Evolutionary conservation across 1,140 invertebrate species (phyloP).

Genomic region (Batillaria attramentaria): DNA sequence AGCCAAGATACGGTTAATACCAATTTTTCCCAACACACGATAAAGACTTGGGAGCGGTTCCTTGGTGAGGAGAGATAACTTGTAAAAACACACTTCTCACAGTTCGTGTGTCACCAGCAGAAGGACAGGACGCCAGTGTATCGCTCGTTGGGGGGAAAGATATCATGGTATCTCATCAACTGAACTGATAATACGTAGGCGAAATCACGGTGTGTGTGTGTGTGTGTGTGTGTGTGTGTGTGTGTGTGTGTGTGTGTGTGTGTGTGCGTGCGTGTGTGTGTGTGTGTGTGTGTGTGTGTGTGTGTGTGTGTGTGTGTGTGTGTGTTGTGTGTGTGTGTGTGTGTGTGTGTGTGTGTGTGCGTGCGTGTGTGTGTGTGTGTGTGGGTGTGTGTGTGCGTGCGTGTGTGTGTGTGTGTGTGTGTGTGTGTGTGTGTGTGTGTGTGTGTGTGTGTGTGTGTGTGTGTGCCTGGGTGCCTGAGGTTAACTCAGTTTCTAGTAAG

Average conservation of each 20-base stretch:
- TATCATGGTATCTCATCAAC: too few relatives aligned
- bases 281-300: conserved; percentile 14
- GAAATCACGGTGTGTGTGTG: conserved; percentile 24
- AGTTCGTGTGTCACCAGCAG: too few relatives aligned
- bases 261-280: not conserved
- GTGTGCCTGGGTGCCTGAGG: not conserved
- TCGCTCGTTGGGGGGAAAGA: too few relatives aligned
- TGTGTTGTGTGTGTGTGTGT: not conserved
- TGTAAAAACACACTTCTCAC: too few relatives aligned
- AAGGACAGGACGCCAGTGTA: too few relatives aligned
- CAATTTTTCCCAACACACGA: too few relatives aligned
- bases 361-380: not conserved
- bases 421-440: conserved; percentile 9
- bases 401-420: conserved; percentile 10
- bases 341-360: not conserved
- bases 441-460: conserved; percentile 7
- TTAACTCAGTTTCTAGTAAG: too few relatives aligned
- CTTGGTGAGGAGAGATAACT: too few relatives aligned
- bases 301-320: conserved; percentile 15
- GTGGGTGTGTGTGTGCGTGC: conserved; percentile 16
- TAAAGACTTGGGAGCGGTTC: too few relatives aligned
- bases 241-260: conserved; percentile 13
- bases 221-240: conserved; percentile 16
- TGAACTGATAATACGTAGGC: too few relatives aligned
- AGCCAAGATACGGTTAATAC: too few relatives aligned